These are phyloP conservation scores for Rhynchomys soricoides DNA, from an alignment of 2,113 vertebrate genomes.

Conservation along the genomic window DNA sequence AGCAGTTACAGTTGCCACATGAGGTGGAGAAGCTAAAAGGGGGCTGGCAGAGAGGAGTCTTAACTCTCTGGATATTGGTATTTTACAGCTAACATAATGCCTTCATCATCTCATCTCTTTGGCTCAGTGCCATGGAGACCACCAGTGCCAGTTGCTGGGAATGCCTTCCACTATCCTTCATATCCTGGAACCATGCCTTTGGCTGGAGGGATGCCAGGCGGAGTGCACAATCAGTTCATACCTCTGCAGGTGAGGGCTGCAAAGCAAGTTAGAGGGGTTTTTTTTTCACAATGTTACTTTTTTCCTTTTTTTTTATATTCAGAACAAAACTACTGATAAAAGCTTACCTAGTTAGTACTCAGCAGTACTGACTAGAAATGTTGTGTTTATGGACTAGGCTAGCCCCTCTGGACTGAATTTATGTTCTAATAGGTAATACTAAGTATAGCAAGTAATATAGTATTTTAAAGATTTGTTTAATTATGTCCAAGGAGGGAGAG, in stretches of 20 bases:
- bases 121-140: slow-evolving; percentile 90
- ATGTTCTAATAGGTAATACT: slow-evolving; percentile 45
- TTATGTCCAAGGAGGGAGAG: not conserved
- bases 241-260: slow-evolving; percentile 92
- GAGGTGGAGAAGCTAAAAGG: not conserved
- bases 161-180: slow-evolving; percentile 89
- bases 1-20: not conserved
- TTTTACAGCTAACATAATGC: slow-evolving; percentile 88
- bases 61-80: slow-evolving; percentile 12
- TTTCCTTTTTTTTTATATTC: not conserved
- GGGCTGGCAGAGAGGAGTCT: not conserved
- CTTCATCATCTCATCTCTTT: slow-evolving; percentile 88
- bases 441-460: not conserved
- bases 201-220: slow-evolving; percentile 85
- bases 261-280: not conserved
- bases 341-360: not conserved
- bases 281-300: not conserved
- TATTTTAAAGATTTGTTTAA: not conserved
- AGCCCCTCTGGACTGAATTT: not conserved
- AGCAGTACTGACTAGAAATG: not conserved
- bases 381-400: not conserved
- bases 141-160: slow-evolving; percentile 86
- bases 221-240: slow-evolving; percentile 96
- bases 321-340: slow-evolving; percentile 10
- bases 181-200: slow-evolving; percentile 87